phyloP scores from a whole-genome alignment of 37 sponge, comb jelly and placozoan genomes.

The Spongilla lacustris region DNA sequence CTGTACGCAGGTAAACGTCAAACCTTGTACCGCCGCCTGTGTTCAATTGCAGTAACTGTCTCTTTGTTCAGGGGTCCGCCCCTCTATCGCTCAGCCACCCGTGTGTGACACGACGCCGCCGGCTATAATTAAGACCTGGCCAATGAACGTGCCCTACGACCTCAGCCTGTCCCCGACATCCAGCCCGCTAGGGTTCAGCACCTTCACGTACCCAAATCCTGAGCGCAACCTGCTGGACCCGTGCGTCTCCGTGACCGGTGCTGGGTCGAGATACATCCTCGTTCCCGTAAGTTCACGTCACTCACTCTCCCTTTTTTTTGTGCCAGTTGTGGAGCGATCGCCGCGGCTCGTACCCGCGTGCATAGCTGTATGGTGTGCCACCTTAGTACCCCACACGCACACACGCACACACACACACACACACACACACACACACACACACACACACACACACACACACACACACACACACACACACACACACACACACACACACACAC shows the following conservation, averaged over 20 bases:
- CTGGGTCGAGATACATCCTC: neutral
- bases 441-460: slow-evolving; percentile 17
- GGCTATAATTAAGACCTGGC: neutral
- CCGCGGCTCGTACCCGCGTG: too few species aligned
- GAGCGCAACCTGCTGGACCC: neutral
- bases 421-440: neutral
- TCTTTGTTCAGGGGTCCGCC: too few species aligned
- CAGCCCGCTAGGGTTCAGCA: neutral
- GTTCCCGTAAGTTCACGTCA: neutral
- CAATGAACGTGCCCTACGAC: neutral
- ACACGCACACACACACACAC: too few species aligned
- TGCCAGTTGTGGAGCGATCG: too few species aligned
- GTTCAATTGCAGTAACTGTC: too few species aligned
- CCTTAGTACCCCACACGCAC: neutral
- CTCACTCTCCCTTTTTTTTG: too few species aligned
- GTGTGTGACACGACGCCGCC: too few species aligned
- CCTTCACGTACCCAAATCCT: neutral
- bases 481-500: slow-evolving; percentile 17
- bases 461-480: slow-evolving; percentile 54
- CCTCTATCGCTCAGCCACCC: too few species aligned
- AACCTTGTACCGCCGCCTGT: too few species aligned
- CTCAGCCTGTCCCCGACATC: neutral
- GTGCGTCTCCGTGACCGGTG: neutral
- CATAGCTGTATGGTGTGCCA: too few species aligned
- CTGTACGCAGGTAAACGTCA: too few species aligned